Base-by-base conservation (phyloP, 2,797 vertebrate species). In the Sebastes vulpes region DNA sequence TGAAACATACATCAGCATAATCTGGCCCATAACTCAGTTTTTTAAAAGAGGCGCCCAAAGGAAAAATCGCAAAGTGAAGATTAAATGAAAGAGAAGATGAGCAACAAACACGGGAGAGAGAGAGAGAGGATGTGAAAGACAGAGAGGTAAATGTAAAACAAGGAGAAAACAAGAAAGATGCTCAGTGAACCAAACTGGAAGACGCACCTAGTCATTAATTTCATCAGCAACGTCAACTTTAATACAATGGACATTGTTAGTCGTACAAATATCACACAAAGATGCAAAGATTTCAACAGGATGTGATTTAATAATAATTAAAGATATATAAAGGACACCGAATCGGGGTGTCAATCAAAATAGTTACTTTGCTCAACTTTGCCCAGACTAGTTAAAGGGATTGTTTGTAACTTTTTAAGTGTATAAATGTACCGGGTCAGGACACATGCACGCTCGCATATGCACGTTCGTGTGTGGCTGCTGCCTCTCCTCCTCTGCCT, bases 1-100 rank as follows among this genome's bases (percentile, higher is more conserved):
- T 77, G 80, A 83, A 90, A 92, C 91, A 88, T 84, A 85, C 85
- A 88, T 91, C 90, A 90, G 88, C 84, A 77, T 92, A 90, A 94
- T 90, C 81, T 75, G 58, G 46, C 60, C 77, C 79, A 90, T 92
- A 91, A 91, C 78, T 91, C 89, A 75, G 74, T 56, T 81, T 84
- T 88, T 86, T 79, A 79, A 48, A 79, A 9, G 75, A 25, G 64
- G 59, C 20, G 69, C 84, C 68, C 77, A 21, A 25, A 75, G 89
- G 89, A 65, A 64, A 12, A 75, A 69, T 32, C 18, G 7, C 46
- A 48, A 48, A 48, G 46, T 54, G 31, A 3, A n/a, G 54, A 71
- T 60, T 56, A 56, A 72, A 75, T 65, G 59, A 77, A 46, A 76
- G 12, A 46, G 26, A 60, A 10, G 46, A 81, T 35, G 54, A 79